Conservation (phyloP, 2,113 vertebrate genomes). For the Gymnorhina tibicen region DNA sequence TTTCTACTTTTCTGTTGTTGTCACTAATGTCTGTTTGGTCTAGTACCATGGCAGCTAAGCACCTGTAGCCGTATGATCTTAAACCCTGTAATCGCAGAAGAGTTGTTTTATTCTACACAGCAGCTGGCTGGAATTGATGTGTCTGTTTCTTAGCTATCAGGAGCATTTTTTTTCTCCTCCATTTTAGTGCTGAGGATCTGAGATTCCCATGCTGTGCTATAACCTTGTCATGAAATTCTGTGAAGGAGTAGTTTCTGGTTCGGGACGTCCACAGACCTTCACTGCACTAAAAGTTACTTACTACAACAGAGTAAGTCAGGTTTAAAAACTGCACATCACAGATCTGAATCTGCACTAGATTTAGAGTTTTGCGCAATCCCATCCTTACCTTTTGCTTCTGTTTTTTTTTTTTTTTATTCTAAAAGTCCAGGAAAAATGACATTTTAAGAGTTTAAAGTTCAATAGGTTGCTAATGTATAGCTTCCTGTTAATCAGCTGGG, state of each 20-base stretch:
- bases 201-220: not conserved
- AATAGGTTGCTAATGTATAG: not conserved
- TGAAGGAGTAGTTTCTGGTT: not conserved
- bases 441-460: not conserved
- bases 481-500: not conserved
- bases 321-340: not conserved
- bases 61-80: not conserved
- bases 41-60: not conserved
- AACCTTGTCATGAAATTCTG: not conserved
- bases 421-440: not conserved
- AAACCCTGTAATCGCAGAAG: not conserved
- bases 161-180: not conserved
- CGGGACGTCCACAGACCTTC: not conserved
- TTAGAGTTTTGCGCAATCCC: not conserved
- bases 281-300: not conserved
- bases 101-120: not conserved
- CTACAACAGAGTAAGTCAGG: not conserved
- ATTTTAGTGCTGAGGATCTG: not conserved
- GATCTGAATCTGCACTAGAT: not conserved
- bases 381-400: not conserved
- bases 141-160: not conserved
- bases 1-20: not conserved
- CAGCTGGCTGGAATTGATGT: not conserved
- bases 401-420: not conserved
- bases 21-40: not conserved